Base-by-base conservation (phyloP, 1,140 invertebrate species). In the Leucophenga varia region DNA sequence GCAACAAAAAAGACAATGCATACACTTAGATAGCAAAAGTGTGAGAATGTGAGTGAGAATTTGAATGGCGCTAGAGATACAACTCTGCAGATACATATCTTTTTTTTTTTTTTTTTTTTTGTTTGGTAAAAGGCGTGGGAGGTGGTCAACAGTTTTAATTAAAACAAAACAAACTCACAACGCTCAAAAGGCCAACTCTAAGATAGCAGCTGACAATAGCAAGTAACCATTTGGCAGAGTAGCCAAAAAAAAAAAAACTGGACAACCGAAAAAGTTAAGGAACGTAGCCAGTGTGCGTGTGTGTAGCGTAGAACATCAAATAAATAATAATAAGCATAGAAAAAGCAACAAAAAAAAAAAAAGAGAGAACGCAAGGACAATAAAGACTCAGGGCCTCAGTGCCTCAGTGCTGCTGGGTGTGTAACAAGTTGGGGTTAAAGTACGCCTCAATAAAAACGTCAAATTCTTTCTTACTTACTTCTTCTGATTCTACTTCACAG, bases 91-190 rank as follows among this genome's bases (percentile, higher is more conserved):
- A n/a, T n/a, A n/a, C n/a, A n/a, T n/a, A n/a, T n/a, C n/a, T n/a
- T n/a, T n/a, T n/a, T n/a, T n/a, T n/a, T n/a, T n/a, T n/a, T n/a
- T n/a, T n/a, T n/a, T n/a, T n/a, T n/a, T 30, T 16, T 31, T 45
- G 32, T 20, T n/a, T n/a, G n/a, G n/a, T 28, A 12, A 28, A 28
- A 28, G 25, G 25, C 12, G 34, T 18, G 17, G 18, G 17, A 52
- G 59, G 48, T 48, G 61, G 63, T 57, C 63, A 65, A 61, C 59
- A 61, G 55, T 67, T 64, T 65, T 67, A 65, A 65, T 63, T 67
- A 65, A 67, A 65, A 52, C 63, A 67, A 65, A 67, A 59, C 53
- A 64, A 54, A 47, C 30, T 43, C 47, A 43, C 19, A 45, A 39
- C 41, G 20, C 14, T 9, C 21, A 37, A 49, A 43, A 25, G 16